A percentile compares a stretch with the other conserved stretches of the same genome.
Conservation (phyloP, 2,797 vertebrate genomes). For the Bradypodion pumilum region DNA sequence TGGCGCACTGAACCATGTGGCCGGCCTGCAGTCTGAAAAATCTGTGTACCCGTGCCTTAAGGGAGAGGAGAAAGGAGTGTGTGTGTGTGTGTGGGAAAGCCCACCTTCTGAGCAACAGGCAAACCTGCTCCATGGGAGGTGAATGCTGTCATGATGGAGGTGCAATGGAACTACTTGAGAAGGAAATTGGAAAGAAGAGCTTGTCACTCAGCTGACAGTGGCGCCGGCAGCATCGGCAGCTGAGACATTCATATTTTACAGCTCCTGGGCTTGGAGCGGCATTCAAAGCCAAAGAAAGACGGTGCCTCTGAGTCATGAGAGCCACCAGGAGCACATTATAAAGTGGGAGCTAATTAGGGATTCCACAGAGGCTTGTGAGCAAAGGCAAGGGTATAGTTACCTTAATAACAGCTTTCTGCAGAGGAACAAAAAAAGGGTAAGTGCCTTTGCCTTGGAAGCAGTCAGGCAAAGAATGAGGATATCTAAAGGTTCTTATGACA, state of each 20-base stretch:
- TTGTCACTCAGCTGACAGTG: background rate
- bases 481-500: background rate
- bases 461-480: background rate
- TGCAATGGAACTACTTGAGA: background rate
- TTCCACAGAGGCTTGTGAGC: slow-evolving; percentile 34
- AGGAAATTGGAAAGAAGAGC: slow-evolving; percentile 2
- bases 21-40: too few relatives aligned
- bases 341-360: slow-evolving; percentile 25
- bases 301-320: slow-evolving; percentile 35
- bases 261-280: slow-evolving; percentile 31
- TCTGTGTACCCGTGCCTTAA: too few relatives aligned
- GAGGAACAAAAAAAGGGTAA: slow-evolving; percentile 9
- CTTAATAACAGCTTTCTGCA: slow-evolving; percentile 38
- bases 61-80: too few relatives aligned
- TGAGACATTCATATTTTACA: background rate
- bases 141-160: background rate
- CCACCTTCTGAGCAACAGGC: background rate
- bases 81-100: background rate
- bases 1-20: too few relatives aligned
- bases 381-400: slow-evolving; percentile 39
- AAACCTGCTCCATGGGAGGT: background rate
- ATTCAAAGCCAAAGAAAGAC: slow-evolving; percentile 26
- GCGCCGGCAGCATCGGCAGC: background rate
- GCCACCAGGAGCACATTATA: slow-evolving; percentile 43
- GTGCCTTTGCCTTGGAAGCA: slow-evolving; percentile 20